Base-by-base conservation (phyloP, 2,113 vertebrate species). In the Trichomycterus rosablanca region DNA sequence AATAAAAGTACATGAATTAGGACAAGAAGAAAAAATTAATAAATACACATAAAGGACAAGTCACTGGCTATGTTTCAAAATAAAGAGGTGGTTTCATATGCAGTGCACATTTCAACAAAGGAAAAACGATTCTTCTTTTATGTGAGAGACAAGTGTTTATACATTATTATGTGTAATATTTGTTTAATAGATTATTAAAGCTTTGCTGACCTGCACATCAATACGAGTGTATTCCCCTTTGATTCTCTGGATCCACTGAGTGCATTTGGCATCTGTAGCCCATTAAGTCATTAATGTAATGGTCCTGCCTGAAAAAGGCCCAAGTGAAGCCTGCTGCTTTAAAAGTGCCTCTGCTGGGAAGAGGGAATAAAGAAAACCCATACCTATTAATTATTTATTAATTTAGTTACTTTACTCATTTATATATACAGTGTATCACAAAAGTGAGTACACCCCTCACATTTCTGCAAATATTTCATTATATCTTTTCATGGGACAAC, bases 231-330 rank as follows among this genome's bases (percentile, higher is more conserved):
- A 16, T 18, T 52, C 35, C 14, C 3, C 18, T 46, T 46, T 15
- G 14, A 32, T 54, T 18, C 16, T 60, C 16, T 54, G 42, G 30
- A 48, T 55, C 32, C 16, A 15, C 42, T 49, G 50, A 61, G n/a
- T 42, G 50, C 65, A 54, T 4, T 45, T 53, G 48, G 19, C 49
- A 60, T 43, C 39, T 44, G 32, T 61, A 40, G 58, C 43, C 26
- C 37, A 37, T 64, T 55, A 64, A 54, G 40, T 55, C 18, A 68
- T 62, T 49, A 56, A 48, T 40, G 54, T 56, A 40, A 48, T 44
- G 28, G 51, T 42, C n/a, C 30, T 62, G 51, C 35, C 58, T 62
- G 42, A 43, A 55, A 60, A 32, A 22, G 14, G 34, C 57, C 40
- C 20, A 11, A 48, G 24, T 32, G 18, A 63, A 54, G 26, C 40